Evolutionary conservation across 2,797 vertebrate species (phyloP).

Genomic region (Agapornis canus): DNA sequence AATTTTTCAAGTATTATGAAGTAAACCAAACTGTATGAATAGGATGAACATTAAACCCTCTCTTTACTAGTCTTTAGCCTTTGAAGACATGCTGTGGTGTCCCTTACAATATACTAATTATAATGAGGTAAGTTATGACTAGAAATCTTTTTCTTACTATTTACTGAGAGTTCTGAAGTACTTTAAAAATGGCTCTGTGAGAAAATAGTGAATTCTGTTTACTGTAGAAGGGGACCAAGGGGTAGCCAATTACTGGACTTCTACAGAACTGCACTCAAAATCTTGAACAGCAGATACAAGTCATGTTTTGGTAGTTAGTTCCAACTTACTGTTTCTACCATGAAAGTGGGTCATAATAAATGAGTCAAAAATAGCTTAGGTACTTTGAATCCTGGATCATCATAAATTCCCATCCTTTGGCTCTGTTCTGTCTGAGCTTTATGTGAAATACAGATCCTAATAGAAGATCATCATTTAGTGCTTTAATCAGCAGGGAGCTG

Average conservation of each 20-base stretch:
- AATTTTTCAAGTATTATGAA: background rate
- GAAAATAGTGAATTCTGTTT: background rate
- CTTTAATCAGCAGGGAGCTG: background rate
- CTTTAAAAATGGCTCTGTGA: background rate
- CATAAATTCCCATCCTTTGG: background rate
- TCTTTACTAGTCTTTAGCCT: background rate
- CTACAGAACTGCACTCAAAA: background rate
- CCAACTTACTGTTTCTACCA: background rate
- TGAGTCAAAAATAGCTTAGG: background rate
- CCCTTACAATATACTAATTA: background rate
- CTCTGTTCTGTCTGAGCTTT: background rate
- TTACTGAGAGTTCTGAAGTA: background rate
- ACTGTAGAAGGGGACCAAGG: background rate
- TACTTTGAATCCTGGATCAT: background rate
- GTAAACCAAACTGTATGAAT: background rate
- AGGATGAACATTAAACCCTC: background rate
- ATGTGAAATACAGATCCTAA: background rate
- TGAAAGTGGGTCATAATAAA: background rate
- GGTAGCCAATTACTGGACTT: background rate
- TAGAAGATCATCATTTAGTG: background rate
- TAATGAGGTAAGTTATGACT: background rate
- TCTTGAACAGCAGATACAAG: background rate
- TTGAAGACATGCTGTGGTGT: background rate
- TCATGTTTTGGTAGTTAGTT: background rate
- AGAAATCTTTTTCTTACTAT: background rate